Conservation (phyloP, 2,888 invertebrate genomes). For the Cephus nigrinus region DNA sequence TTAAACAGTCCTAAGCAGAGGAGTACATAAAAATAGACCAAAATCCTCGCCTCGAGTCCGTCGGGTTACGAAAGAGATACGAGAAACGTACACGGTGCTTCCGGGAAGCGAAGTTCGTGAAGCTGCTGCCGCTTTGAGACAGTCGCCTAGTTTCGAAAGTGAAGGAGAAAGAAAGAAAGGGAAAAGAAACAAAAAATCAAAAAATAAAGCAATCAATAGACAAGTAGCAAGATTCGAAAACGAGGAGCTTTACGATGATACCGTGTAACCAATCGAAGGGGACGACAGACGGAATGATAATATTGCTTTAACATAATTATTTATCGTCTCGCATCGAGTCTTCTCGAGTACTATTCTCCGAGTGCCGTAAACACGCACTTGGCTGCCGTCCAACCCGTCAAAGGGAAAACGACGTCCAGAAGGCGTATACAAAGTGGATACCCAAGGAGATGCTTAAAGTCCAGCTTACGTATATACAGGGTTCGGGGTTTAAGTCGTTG, state of each 20-base stretch:
- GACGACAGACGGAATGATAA: neutral
- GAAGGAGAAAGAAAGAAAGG: neutral
- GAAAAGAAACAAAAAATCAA: slow-evolving; percentile 1
- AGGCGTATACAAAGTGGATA: neutral
- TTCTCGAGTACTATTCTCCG: slow-evolving; percentile 24
- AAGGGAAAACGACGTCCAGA: neutral
- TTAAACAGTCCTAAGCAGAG: neutral
- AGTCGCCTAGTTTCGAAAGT: slow-evolving; percentile 10
- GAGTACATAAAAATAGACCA: neutral
- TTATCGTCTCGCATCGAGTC: slow-evolving; percentile 9
- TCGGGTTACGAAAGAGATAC: slow-evolving; percentile 21
- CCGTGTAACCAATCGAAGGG: neutral
- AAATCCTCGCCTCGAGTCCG: neutral
- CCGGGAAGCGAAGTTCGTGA: slow-evolving; percentile 22
- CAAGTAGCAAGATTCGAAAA: neutral
- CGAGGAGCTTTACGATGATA: neutral
- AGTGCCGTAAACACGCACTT: slow-evolving; percentile 55
- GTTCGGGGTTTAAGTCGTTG: neutral
- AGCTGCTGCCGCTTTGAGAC: neutral
- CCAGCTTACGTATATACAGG: neutral
- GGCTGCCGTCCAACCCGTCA: slow-evolving; percentile 31
- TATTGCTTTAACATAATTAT: neutral
- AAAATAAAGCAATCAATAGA: slow-evolving; percentile 6
- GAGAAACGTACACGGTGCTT: slow-evolving; percentile 25
- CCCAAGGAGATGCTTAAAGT: neutral